Evolutionary conservation across 2,113 vertebrate species (phyloP), one percentile per base, ranked within the genome.

Genomic region (Gnathonemus longibarbis): DNA sequence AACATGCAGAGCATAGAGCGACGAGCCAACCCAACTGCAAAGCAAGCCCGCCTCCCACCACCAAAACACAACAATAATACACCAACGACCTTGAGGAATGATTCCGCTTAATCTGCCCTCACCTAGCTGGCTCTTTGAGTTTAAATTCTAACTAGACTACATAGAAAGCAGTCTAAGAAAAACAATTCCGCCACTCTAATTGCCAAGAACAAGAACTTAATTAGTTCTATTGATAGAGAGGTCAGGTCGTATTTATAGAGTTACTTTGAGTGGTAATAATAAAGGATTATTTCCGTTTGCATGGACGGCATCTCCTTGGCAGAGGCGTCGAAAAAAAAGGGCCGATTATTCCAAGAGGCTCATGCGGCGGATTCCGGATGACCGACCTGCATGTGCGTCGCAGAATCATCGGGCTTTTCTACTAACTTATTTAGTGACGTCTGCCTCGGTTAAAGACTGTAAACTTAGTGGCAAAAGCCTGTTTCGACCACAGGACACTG

Each of bases 151-250:
- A 48, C 42, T 84, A 48, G 45, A n/a, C 27, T 46, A 84, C 83
- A 21, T 46, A 27, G 83, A 84, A 84, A 48, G 83, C 45, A 48
- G 83, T 24, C 21, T 24, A n/a, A n/a, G 83, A 42, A n/a, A 46
- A 13, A 21, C 39, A 84, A 48, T 84, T 84, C 83, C 8, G 9
- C 8, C 45, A 46, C 24, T 84, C 6, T 84, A 84, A 84, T 45
- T 84, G 83, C 42, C 45, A 46, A 84, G 45, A 48, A 24, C 83
- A n/a, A 19, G 45, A 84, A 84, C 45, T 48, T 48, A 84, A 84
- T 84, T 84, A 84, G 83, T 84, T 84, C 39, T 84, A 84, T 42
- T 84, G 83, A 84, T 45, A 45, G 39, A 46, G 83, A 84, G 45
- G 83, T 48, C 45, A 48, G 83, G 19, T 42, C 21, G 9, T 46